A percentile compares a stretch with the other conserved stretches of the same genome.
phyloP scores from a whole-genome alignment of 2,888 invertebrate species.

The Folsomia manolachei region DNA sequence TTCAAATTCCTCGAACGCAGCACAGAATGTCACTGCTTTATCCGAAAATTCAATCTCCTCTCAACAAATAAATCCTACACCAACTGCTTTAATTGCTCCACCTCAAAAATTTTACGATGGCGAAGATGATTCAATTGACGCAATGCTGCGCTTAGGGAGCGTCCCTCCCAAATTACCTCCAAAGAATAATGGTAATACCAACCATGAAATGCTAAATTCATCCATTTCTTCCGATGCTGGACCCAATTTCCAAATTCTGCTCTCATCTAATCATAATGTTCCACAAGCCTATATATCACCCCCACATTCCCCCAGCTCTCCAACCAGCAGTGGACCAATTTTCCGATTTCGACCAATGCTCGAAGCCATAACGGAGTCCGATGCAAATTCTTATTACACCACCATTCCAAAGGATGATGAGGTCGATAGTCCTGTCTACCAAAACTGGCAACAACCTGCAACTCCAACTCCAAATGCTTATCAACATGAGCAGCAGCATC shows the following conservation, averaged over 20 bases:
- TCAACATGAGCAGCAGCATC: too few relatives aligned
- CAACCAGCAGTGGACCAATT: background rate
- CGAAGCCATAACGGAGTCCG: constrained; percentile 45
- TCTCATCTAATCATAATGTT: background rate
- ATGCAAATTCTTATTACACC: constrained; percentile 31
- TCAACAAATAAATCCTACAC: too few relatives aligned
- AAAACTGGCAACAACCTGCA: constrained; percentile 42
- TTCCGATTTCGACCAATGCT: constrained; percentile 40
- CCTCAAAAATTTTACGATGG: constrained; percentile 39
- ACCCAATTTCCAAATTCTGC: background rate
- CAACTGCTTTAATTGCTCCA: too few relatives aligned
- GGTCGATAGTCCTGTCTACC: constrained; percentile 39
- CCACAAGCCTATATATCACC: too few relatives aligned
- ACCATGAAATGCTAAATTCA: too few relatives aligned
- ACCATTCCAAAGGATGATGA: too few relatives aligned
- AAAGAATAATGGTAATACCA: background rate
- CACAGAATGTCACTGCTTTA: too few relatives aligned
- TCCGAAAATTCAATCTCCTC: too few relatives aligned
- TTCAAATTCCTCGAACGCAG: background rate
- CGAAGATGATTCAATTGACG: constrained; percentile 45
- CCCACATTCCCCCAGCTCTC: background rate
- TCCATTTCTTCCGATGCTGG: too few relatives aligned
- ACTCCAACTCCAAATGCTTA: too few relatives aligned
- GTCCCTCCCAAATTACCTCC: background rate
- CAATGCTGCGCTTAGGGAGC: too few relatives aligned